Base-by-base conservation (phyloP, 2,113 vertebrate species). In the Eubucco bourcierii region DNA sequence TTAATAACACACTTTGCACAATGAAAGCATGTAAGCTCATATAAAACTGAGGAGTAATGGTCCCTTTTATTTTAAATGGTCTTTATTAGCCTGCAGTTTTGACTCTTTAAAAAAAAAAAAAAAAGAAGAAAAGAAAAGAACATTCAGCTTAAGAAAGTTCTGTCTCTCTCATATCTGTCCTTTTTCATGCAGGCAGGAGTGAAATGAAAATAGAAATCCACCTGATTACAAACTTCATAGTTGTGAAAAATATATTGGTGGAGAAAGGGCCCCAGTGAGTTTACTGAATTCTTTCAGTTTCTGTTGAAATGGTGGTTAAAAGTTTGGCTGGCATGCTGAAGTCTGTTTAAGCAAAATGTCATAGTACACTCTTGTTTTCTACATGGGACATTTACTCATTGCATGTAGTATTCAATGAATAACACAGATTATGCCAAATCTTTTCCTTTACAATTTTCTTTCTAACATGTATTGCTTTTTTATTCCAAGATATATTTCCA, bases 1-100 rank as follows among this genome's bases (percentile, higher is more conserved):
- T 99, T 98, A 99, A 98, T 98, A 98, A 98, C 98, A 98, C 98
- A 98, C 98, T 98, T 98, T 98, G 97, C 97, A 98, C 98, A 98
- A 97, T 97, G 97, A 98, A 97, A 98, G 98, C 97, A 97, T 98
- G 98, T 98, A 98, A 98, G 97, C 98, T 98, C 97, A 97, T 98
- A 98, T 98, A 98, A 98, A 98, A 96, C 97, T 59, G 81, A 98
- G 97, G 96, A 98, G 98, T 98, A 98, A 98, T 98, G 97, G 97
- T 96, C 98, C 97, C 96, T 98, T 98, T 98, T 98, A 98, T 98
- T 98, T 97, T 98, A 98, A 98, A 98, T 97, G 95, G 95, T 97
- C 97, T 98, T 98, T 98, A 98, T 98, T 98, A 98, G 97, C 95
- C 96, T 95, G 97, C 96, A 95, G 93, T 98, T 97, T 98, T 97